Base-by-base conservation (phyloP, 2,113 vertebrate genomes). In the Malurus elegans region DNA sequence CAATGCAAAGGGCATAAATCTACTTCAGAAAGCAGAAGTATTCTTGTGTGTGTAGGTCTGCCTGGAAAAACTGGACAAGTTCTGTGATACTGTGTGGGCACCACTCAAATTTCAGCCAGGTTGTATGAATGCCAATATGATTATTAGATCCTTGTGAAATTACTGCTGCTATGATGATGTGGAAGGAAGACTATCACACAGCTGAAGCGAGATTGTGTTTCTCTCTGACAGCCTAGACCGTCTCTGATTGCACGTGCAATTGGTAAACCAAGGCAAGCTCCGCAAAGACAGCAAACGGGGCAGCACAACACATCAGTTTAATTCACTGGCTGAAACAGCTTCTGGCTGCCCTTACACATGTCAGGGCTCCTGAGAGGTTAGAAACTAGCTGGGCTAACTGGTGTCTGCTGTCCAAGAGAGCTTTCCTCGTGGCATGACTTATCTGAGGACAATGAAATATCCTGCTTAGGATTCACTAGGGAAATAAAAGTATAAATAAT, bases 401-500 rank as follows among this genome's bases (percentile, higher is more conserved):
- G 47, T 96, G 93, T 92, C 96, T 96, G 95, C 96, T 96, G 88
- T 92, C 85, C 8, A 5, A 90, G 88, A 92, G 85, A 16, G 14
- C 88, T 54, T 61, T 74, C 85, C 89, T 95, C 19, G 5, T 92
- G 57, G 79, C 96, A 96, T 93, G 95, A 80, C 87, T 94, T 90
- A 74, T 74, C 60, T 86, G 91, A 94, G 85, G 91, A 90, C 96
- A 94, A 96, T 96, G 95, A 97, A 79, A 88, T 88, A 94, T 69
- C 86, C 95, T 70, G 54, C 80, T 92, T 93, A 88, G 86, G 79
- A 93, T 82, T 96, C 96, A 85, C 87, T 79, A 84, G 97, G 97
- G 96, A 97, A 97, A 97, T 76, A 92, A 96, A 25, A 25, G 73
- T 71, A 93, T 97, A 94, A 95, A 97, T 97, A 97, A 97, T 97